Conservation (phyloP, 2,797 vertebrate species). For the Perodicticus potto region DNA sequence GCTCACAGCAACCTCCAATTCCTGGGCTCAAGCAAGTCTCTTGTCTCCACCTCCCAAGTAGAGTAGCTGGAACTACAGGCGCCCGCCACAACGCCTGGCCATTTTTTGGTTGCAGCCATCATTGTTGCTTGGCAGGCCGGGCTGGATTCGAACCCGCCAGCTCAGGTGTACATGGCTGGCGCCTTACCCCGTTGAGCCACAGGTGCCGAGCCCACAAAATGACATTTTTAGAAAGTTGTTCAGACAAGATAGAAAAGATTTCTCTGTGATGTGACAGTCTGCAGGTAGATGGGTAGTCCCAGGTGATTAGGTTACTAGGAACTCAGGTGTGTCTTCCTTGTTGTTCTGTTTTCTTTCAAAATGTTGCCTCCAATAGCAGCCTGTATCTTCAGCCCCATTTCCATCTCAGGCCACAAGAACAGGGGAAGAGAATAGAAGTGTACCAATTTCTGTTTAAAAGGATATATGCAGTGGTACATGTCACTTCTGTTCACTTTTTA, state of each 20-base stretch:
- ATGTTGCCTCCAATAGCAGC: background rate
- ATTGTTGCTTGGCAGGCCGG: too few relatives aligned
- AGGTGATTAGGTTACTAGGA: background rate
- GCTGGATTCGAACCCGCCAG: too few relatives aligned
- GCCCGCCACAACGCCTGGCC: too few relatives aligned
- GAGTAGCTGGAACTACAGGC: too few relatives aligned
- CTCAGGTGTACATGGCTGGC: too few relatives aligned
- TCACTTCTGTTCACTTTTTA: background rate
- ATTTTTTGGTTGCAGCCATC: too few relatives aligned
- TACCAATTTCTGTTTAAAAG: background rate
- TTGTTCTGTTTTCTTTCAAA: background rate
- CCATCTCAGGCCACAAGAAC: background rate
- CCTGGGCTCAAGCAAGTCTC: too few relatives aligned
- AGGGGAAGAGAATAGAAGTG: background rate
- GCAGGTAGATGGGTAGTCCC: background rate
- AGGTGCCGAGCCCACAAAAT: too few relatives aligned
- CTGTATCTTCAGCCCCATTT: background rate
- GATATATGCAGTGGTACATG: background rate
- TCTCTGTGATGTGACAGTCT: background rate
- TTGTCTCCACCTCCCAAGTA: too few relatives aligned
- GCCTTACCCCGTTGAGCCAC: too few relatives aligned
- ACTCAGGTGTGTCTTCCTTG: background rate
- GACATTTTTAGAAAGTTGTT: conserved; percentile 8
- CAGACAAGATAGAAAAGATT: background rate
- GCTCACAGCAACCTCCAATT: too few relatives aligned